phyloP scores from a whole-genome alignment of 2,888 invertebrate genomes.

The Amphipoea oculea region DNA sequence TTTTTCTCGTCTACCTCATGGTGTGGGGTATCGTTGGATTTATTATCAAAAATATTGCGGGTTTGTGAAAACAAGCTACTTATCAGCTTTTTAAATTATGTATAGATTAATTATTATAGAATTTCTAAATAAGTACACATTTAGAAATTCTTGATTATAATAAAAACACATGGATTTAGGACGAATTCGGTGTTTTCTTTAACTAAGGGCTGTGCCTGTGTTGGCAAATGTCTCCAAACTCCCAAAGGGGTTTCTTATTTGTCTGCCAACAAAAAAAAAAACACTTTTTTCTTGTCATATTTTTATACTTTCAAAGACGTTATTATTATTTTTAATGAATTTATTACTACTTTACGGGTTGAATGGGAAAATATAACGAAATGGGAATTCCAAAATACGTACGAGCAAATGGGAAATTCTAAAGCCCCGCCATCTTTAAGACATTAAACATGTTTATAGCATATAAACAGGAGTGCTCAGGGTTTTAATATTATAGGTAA shows the following conservation, averaged over 20 bases:
- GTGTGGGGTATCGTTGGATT: too few species aligned
- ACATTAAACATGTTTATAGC: slow-evolving; percentile 37
- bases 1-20: too few species aligned
- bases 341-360: neutral
- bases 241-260: neutral
- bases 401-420: slow-evolving; percentile 10
- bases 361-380: slow-evolving; percentile 6
- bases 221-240: neutral
- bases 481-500: slow-evolving; percentile 44
- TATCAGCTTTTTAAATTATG: too few species aligned
- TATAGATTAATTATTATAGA: too few species aligned
- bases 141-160: too few species aligned
- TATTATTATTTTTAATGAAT: neutral
- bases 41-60: too few species aligned
- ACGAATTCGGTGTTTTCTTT: neutral
- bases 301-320: too few species aligned
- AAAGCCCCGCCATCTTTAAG: slow-evolving; percentile 7
- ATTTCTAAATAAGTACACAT: too few species aligned
- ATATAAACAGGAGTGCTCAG: slow-evolving; percentile 48
- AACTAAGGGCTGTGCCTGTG: neutral
- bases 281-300: neutral
- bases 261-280: neutral
- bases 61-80: too few species aligned
- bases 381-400: neutral
- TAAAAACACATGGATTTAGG: too few species aligned